Percentiles rank a stretch among this genome's conserved stretches.
phyloP scores from a whole-genome alignment of 1,140 invertebrate species.

The Linepithema humile region DNA sequence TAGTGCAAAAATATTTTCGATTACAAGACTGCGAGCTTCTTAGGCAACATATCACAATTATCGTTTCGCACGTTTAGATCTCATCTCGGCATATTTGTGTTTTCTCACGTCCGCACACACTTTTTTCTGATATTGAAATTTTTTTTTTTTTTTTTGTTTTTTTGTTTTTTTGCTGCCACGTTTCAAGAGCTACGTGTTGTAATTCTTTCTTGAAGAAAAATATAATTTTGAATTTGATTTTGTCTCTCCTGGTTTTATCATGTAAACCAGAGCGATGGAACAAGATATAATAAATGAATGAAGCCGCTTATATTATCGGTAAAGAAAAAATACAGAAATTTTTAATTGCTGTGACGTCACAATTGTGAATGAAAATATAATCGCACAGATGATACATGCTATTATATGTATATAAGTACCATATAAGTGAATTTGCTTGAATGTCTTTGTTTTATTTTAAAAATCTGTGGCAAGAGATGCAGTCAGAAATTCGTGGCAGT shows the following conservation, averaged over 20 bases:
- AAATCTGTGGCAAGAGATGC: neutral
- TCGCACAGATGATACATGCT: neutral
- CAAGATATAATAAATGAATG: neutral
- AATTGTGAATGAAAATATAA: neutral
- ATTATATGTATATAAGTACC: neutral
- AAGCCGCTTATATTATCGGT: neutral
- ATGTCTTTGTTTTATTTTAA: conserved; percentile 3
- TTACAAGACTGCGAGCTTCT: neutral
- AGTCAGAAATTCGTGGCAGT: conserved; percentile 21
- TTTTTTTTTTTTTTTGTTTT: neutral
- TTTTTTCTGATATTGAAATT: neutral
- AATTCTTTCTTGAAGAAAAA: neutral
- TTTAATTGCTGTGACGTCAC: neutral
- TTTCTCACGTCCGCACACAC: neutral
- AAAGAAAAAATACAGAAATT: neutral
- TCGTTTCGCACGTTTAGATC: conserved; percentile 33
- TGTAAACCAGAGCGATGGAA: conserved; percentile 9
- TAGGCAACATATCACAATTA: conserved; percentile 20
- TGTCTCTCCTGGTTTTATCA: neutral
- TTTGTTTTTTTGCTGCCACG: neutral
- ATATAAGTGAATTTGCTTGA: neutral
- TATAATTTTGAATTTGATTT: neutral
- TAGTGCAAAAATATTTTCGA: too few species aligned
- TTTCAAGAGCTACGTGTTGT: neutral
- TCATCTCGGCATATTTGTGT: conserved; percentile 27